phyloP scores from a whole-genome alignment of 2,113 vertebrate species.

The Melanerpes aurifrons region DNA sequence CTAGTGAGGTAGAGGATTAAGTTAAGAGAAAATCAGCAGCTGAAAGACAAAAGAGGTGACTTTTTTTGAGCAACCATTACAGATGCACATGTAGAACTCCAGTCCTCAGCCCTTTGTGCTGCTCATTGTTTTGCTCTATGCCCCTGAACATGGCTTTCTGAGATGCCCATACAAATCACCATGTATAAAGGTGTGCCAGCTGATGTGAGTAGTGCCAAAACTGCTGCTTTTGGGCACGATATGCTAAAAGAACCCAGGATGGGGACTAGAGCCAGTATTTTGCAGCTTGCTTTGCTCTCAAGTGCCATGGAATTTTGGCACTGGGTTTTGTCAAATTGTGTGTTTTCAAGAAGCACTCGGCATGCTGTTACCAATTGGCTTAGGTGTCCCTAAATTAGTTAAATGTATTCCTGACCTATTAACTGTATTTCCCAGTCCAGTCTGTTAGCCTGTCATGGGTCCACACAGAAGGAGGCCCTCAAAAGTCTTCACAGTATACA shows the following conservation, averaged over 20 bases:
- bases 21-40: not conserved
- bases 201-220: not conserved
- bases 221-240: not conserved
- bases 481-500: not conserved
- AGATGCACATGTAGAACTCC: not conserved
- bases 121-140: not conserved
- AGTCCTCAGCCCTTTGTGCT: not conserved
- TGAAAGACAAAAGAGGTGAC: not conserved
- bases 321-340: not conserved
- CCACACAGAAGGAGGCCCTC: not conserved
- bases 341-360: conserved; percentile 43
- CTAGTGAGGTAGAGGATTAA: not conserved
- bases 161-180: not conserved
- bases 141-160: not conserved
- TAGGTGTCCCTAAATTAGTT: conserved; percentile 47
- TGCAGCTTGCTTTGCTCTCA: not conserved
- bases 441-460: conserved; percentile 2
- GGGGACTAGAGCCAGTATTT: not conserved
- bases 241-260: not conserved
- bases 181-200: not conserved
- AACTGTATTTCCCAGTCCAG: not conserved
- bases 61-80: not conserved
- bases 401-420: conserved; percentile 58
- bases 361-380: conserved; percentile 57
- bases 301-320: conserved; percentile 62